A percentile compares a stretch with the other conserved stretches of the same genome.
phyloP scores from a whole-genome alignment of 1,140 invertebrate species.

The Caenorhabditis latens region DNA sequence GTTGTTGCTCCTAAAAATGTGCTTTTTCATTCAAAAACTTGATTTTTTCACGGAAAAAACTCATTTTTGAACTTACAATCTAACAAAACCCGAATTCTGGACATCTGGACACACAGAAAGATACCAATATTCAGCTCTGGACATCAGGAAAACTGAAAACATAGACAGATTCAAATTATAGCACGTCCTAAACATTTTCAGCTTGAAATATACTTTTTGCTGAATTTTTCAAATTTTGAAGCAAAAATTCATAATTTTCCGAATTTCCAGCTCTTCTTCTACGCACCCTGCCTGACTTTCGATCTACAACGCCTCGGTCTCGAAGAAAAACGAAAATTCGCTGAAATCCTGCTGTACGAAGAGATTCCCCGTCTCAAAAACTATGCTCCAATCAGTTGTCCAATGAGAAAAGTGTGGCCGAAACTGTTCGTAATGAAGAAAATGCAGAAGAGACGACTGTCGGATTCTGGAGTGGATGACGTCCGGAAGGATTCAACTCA shows the following conservation, averaged over 20 bases:
- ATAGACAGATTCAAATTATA: no score
- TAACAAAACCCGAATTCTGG: no score
- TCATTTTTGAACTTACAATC: no score
- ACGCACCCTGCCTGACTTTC: constrained; percentile 71
- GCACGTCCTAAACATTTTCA: no score
- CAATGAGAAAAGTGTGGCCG: constrained; percentile 67
- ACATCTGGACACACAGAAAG: no score
- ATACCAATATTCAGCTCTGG: no score
- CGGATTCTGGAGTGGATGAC: constrained; percentile 53
- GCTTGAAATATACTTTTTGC: no score
- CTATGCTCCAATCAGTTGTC: constrained; percentile 70
- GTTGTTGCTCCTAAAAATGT: no score
- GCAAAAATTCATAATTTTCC: background rate
- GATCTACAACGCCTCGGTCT: constrained; percentile 67
- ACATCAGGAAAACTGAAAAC: no score
- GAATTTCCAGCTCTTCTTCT: constrained; percentile 72
- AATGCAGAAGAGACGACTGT: constrained; percentile 53
- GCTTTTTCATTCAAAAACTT: no score
- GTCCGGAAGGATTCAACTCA: background rate
- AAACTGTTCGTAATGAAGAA: constrained; percentile 66
- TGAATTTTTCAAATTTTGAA: no score
- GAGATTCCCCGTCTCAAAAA: constrained; percentile 70
- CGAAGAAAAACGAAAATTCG: constrained; percentile 69
- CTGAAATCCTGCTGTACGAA: constrained; percentile 70
- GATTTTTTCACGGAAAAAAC: no score